Base-by-base conservation (phyloP, 2,888 invertebrate species). In the Sabellastarte sp. region DNA sequence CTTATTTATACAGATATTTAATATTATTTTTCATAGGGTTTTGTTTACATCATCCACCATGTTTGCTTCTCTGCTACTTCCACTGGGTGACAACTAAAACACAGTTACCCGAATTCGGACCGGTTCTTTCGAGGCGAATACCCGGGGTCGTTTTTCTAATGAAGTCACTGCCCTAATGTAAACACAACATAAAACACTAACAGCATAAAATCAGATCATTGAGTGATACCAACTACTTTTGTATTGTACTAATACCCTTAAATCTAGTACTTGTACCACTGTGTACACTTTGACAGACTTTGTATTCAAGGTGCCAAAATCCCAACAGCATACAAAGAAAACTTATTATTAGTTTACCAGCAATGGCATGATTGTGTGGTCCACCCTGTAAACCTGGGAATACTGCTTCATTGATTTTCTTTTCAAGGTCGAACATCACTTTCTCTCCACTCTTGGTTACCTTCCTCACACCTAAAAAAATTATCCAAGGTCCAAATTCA, bases 301-400 rank as follows among this genome's bases (percentile, higher is more conserved):
- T n/a, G 41, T 20, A 41, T 41, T 41, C 41, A 41, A 41, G 20
- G 41, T 20, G 5, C 20, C 41, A 10, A 10, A 41, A 41, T 41
- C 41, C 41, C 20, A 41, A 5, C 10, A 20, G 41, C 20, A 41
- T 41, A n/a, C n/a, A n/a, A n/a, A n/a, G n/a, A n/a, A n/a, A n/a
- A 53, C 5, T 24, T 5, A 53, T 20, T 15, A 26, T 24, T n/a
- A 53, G 5, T 20, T 26, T 26, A 68, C 89, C 97, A 3, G 93
- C 95, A 72, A 99, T 96, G n/a, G 94, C 90, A 83, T 98, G 91
- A 80, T 97, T 95, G 81, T 98, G 98, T 0, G 98, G 98, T 0
- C 98, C 98, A 52, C 98, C 98, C 86, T 99, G 98, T 57, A 99
- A 87, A 0, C 94, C 93, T 0, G 95, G 95, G 85, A 95, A 95